Percentiles rank a stretch among this genome's conserved stretches.
Evolutionary conservation across 2,797 vertebrate species (phyloP).

Genomic region (Xenopus petersii): DNA sequence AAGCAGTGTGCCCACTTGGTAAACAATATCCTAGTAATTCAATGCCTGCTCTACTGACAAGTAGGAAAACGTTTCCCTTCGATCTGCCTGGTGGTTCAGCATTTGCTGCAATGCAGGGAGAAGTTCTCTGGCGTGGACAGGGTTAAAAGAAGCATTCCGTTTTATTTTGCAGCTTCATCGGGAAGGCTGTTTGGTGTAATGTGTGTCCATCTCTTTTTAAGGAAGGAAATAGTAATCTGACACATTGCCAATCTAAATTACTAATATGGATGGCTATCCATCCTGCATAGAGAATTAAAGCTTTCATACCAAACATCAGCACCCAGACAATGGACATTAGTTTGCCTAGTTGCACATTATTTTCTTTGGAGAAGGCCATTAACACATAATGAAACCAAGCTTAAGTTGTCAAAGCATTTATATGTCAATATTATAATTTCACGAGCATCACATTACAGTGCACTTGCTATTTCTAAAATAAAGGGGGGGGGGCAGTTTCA

Average conservation of each 20-base stretch:
- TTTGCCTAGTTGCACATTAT: background rate
- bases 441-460: background rate
- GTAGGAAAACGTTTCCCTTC: background rate
- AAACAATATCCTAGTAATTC: too few relatives aligned
- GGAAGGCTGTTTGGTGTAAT: slow-evolving; percentile 7
- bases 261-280: slow-evolving; percentile 21
- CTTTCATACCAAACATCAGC: slow-evolving; percentile 16
- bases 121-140: background rate
- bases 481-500: background rate
- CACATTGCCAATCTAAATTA: slow-evolving; percentile 34
- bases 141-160: background rate
- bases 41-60: too few relatives aligned
- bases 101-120: background rate
- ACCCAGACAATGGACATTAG: slow-evolving; percentile 17
- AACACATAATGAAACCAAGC: background rate
- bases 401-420: slow-evolving; percentile 6
- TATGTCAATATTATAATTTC: slow-evolving; percentile 3
- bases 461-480: background rate
- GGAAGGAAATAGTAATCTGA: slow-evolving; percentile 29
- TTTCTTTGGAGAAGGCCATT: background rate
- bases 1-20: too few relatives aligned
- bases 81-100: background rate
- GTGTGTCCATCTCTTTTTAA: slow-evolving; percentile 4
- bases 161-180: background rate
- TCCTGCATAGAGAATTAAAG: slow-evolving; percentile 16